Conservation (phyloP, 92 coral and sea anemone species). For the Pocillopora meandrina region DNA sequence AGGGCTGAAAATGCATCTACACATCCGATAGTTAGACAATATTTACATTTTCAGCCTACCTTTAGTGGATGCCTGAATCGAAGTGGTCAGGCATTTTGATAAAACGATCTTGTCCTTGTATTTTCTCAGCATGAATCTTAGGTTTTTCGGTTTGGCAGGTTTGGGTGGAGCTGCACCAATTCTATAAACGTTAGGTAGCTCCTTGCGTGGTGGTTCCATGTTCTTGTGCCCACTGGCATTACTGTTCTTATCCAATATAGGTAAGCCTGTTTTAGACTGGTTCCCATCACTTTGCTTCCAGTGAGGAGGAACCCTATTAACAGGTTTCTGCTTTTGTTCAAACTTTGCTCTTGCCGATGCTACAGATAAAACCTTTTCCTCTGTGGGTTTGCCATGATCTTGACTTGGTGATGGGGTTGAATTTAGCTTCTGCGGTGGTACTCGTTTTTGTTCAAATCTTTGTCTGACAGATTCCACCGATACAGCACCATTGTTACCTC, state of each 20-base stretch:
- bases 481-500: background rate
- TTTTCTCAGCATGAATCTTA: constrained; percentile 21
- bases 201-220: constrained; percentile 20
- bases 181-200: constrained; percentile 4
- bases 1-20: too few species aligned
- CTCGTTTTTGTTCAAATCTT: constrained; percentile 25
- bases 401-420: constrained; percentile 7
- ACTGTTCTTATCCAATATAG: constrained; percentile 3
- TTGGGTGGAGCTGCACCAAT: constrained; percentile 36
- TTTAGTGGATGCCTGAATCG: background rate
- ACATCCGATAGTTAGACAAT: background rate
- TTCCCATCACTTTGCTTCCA: constrained; percentile 8
- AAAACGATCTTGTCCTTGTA: constrained; percentile 27
- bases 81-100: background rate
- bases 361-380: constrained; percentile 5
- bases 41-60: background rate
- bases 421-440: background rate
- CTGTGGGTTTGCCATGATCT: constrained; percentile 18
- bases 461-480: constrained; percentile 16
- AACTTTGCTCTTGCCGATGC: constrained; percentile 32
- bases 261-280: background rate
- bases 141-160: constrained; percentile 24
- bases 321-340: constrained; percentile 2
- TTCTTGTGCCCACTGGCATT: background rate
- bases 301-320: background rate